Evolutionary conservation across 2,888 invertebrate genomes (phyloP).

Genomic region (Gastracanthus pulcherrimus): DNA sequence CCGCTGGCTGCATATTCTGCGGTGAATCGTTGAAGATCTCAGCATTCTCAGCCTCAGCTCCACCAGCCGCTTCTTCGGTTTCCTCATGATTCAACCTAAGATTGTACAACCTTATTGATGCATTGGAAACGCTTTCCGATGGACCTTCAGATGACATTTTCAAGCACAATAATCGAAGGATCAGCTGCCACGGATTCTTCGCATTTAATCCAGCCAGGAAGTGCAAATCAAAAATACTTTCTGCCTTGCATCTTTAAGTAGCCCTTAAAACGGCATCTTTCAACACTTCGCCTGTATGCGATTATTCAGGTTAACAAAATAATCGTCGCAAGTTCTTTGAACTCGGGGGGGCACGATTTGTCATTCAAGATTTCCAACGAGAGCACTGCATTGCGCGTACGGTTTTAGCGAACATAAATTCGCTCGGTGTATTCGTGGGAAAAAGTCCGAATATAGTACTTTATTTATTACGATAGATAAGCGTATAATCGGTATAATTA

Average conservation of each 20-base stretch:
- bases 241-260: conserved; percentile 31
- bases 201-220: conserved; percentile 56
- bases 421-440: not conserved
- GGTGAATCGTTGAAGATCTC: conserved; percentile 63
- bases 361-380: conserved; percentile 19
- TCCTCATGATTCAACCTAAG: conserved; percentile 65
- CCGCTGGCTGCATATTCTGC: conserved; percentile 68
- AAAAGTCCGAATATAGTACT: too few relatives aligned
- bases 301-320: conserved; percentile 22
- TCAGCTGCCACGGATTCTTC: conserved; percentile 37
- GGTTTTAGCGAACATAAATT: not conserved
- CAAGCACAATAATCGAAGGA: conserved; percentile 30
- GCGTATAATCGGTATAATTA: too few relatives aligned
- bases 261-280: not conserved
- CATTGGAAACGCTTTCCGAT: conserved; percentile 65
- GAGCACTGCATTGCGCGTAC: conserved; percentile 22
- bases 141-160: conserved; percentile 71
- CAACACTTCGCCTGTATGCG: not conserved
- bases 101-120: conserved; percentile 64
- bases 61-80: conserved; percentile 56
- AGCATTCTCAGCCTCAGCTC: conserved; percentile 57
- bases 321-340: not conserved
- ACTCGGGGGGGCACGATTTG: too few relatives aligned
- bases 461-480: not conserved
- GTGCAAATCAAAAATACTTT: conserved; percentile 47